These are phyloP conservation scores for Chloroclystis v-ata DNA, from an alignment of 2,888 invertebrate species.

Conservation along the genomic window DNA sequence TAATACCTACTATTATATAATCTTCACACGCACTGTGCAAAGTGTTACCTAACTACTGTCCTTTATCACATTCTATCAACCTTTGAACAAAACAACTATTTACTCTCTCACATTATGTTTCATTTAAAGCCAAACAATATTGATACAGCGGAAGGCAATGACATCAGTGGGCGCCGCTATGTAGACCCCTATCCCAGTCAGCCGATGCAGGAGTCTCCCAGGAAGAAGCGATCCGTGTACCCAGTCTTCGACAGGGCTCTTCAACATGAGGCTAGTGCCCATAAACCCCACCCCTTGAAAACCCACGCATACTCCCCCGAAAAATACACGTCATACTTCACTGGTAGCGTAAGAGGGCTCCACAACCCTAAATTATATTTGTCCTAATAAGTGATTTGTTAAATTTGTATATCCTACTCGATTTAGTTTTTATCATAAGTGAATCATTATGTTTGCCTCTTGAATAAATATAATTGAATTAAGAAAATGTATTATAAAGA, in stretches of 20 bases:
- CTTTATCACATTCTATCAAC: not conserved
- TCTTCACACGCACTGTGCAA: too few species aligned
- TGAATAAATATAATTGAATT: too few species aligned
- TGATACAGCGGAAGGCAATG: conserved; percentile 73
- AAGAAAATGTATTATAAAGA: too few species aligned
- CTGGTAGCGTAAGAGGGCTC: conserved; percentile 43
- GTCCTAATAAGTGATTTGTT: conserved; percentile 25
- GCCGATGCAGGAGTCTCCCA: conserved; percentile 67
- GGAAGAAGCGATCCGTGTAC: conserved; percentile 62
- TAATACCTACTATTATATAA: too few species aligned
- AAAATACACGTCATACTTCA: conserved; percentile 65
- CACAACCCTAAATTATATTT: conserved; percentile 36
- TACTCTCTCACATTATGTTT: conserved; percentile 36
- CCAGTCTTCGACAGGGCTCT: conserved; percentile 49
- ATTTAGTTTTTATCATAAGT: too few species aligned
- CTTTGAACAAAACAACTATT: too few species aligned
- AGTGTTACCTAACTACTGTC: too few species aligned
- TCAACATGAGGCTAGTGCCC: conserved; percentile 38
- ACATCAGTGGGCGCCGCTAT: conserved; percentile 64
- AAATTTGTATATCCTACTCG: not conserved
- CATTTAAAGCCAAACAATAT: conserved; percentile 66
- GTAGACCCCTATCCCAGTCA: conserved; percentile 71
- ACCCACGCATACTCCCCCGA: conserved; percentile 60
- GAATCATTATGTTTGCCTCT: too few species aligned
- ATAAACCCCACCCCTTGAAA: conserved; percentile 50